Conservation (phyloP, 2,797 vertebrate genomes). For the Sebastiscus albofasciatus region DNA sequence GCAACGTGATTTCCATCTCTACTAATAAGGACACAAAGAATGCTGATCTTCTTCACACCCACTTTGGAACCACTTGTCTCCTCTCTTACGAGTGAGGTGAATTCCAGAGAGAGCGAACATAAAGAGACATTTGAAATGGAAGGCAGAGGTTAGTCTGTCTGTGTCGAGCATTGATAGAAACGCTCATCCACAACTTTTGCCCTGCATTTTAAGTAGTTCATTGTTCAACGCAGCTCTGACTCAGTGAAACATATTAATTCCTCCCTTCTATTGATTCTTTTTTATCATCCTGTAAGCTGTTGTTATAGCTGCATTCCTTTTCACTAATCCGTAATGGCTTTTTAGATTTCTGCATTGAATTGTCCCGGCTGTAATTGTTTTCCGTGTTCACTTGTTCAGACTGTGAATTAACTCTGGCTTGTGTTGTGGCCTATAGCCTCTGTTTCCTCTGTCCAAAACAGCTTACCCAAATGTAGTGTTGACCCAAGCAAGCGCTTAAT, state of each 20-base stretch:
- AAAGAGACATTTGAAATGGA: not conserved
- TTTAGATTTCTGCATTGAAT: constrained; percentile 26
- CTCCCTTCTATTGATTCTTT: not conserved
- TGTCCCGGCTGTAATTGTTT: constrained; percentile 36
- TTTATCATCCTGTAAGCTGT: constrained; percentile 11
- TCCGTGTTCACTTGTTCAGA: constrained; percentile 11
- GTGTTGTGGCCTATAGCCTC: not conserved
- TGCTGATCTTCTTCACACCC: not conserved
- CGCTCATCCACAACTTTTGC: not conserved
- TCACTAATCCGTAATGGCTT: constrained; percentile 27
- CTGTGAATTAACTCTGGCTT: constrained; percentile 22
- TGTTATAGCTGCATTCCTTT: constrained; percentile 8
- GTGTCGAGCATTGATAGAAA: not conserved
- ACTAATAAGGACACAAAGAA: not conserved
- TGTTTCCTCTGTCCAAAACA: constrained; percentile 23
- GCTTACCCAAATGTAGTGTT: constrained; percentile 58
- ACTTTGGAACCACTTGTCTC: not conserved
- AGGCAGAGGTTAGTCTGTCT: not conserved
- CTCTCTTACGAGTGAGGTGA: not conserved
- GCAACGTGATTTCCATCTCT: not conserved
- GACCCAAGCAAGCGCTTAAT: constrained; percentile 69
- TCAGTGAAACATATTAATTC: not conserved
- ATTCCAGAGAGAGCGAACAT: not conserved
- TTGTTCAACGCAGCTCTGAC: not conserved
- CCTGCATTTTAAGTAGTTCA: constrained; percentile 4